These are phyloP conservation scores for Ephydatia muelleri DNA, from an alignment of 37 sponge, comb jelly and placozoan genomes.

Conservation along the genomic window DNA sequence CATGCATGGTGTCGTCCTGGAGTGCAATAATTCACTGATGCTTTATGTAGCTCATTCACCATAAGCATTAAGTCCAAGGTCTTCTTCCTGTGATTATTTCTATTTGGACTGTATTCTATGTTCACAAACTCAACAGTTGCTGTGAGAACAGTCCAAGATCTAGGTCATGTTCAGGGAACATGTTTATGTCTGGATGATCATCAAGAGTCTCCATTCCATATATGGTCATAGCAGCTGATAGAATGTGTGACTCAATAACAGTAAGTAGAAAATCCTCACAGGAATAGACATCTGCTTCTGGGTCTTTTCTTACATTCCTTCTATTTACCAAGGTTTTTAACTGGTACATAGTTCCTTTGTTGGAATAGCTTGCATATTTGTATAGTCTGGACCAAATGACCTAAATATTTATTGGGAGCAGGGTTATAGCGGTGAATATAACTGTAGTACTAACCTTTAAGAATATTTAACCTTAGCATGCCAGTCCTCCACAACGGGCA, in stretches of 20 bases:
- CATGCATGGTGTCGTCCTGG: no score
- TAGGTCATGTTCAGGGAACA: background rate
- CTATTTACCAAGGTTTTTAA: conserved; percentile 9
- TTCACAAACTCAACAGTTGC: background rate
- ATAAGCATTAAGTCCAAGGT: background rate
- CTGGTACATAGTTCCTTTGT: background rate
- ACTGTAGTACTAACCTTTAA: conserved; percentile 1
- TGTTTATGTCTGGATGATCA: background rate
- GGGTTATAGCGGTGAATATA: background rate
- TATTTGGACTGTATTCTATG: background rate
- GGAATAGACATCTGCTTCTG: background rate
- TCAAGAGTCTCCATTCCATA: background rate
- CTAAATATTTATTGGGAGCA: background rate
- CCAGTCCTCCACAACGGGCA: conserved; percentile 36
- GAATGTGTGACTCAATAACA: background rate
- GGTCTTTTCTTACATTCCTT: background rate
- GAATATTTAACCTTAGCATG: conserved; percentile 22
- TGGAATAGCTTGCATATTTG: background rate
- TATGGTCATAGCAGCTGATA: conserved; percentile 1
- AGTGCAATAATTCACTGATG: no score
- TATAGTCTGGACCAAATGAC: background rate
- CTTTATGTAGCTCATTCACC: background rate
- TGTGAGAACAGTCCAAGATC: background rate
- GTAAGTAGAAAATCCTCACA: conserved; percentile 7
- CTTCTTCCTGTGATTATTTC: background rate